phyloP scores from a whole-genome alignment of 2,888 invertebrate species.

The Pediacus dermestoides region DNA sequence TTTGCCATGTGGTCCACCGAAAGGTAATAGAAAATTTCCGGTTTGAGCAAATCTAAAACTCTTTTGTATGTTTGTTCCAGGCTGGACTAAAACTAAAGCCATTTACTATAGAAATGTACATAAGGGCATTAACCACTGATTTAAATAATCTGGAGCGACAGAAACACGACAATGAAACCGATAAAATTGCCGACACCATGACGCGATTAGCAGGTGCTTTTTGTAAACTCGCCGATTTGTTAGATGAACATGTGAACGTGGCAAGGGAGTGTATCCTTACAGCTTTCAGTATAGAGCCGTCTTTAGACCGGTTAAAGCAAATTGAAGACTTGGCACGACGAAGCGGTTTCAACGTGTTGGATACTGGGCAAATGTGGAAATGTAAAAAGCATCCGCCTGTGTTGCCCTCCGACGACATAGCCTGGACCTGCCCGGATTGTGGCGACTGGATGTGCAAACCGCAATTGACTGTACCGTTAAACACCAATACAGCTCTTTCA shows the following conservation, averaged over 20 bases:
- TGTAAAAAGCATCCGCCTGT: constrained; percentile 46
- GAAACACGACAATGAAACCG: constrained; percentile 55
- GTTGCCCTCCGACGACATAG: constrained; percentile 40
- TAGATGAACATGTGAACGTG: constrained; percentile 59
- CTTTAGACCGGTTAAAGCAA: constrained; percentile 56
- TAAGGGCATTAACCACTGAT: constrained; percentile 70
- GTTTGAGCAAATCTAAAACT: constrained; percentile 8
- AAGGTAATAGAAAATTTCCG: constrained; percentile 35
- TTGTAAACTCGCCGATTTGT: constrained; percentile 59
- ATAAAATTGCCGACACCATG: constrained; percentile 55
- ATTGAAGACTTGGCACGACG: constrained; percentile 55
- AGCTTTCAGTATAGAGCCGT: constrained; percentile 72
- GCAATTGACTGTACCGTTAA: constrained; percentile 38
- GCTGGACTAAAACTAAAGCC: constrained; percentile 53
- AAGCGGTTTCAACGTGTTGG: constrained; percentile 51
- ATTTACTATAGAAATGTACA: constrained; percentile 68
- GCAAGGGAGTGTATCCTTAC: constrained; percentile 70
- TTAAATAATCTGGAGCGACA: constrained; percentile 71
- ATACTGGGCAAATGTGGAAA: constrained; percentile 46
- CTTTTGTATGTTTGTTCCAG: constrained; percentile 29
- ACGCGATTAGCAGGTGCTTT: constrained; percentile 62
- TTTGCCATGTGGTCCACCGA: constrained; percentile 54
- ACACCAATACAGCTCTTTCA: constrained; percentile 46
- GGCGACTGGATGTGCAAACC: constrained; percentile 46
- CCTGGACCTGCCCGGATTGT: constrained; percentile 43